Percentiles rank a stretch among this genome's conserved stretches.
phyloP scores from a whole-genome alignment of 2,113 vertebrate genomes.

The Embiotoca jacksoni region DNA sequence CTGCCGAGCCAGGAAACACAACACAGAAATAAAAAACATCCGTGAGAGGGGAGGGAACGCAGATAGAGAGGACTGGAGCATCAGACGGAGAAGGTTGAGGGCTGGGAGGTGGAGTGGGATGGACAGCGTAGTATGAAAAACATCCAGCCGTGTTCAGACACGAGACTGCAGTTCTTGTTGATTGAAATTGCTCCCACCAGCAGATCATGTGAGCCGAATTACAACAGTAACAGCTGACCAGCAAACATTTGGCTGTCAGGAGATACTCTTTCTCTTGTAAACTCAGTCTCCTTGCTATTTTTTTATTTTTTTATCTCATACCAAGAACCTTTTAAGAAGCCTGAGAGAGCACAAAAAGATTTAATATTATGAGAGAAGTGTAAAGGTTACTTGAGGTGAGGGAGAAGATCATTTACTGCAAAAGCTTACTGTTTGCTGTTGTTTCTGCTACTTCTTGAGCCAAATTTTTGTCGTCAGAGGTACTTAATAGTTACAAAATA shows the following conservation, averaged over 20 bases:
- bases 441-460: not conserved
- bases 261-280: not conserved
- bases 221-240: conserved; percentile 73
- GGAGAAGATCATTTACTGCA: too few species aligned
- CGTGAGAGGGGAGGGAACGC: conserved; percentile 16
- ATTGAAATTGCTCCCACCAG: conserved; percentile 70
- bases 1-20: conserved; percentile 20
- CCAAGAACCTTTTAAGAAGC: not conserved
- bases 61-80: conserved; percentile 2
- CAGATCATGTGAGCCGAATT: conserved; percentile 81
- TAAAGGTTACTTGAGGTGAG: too few species aligned
- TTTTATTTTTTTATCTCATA: not conserved
- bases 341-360: not conserved
- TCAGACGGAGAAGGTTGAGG: not conserved
- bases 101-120: conserved; percentile 12
- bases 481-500: not conserved
- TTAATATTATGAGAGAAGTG: not conserved
- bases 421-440: not conserved
- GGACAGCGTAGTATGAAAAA: not conserved
- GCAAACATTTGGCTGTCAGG: not conserved
- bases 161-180: conserved; percentile 52
- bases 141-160: conserved; percentile 46
- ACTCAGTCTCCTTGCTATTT: not conserved
- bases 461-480: too few species aligned
- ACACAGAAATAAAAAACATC: conserved; percentile 21